Percentiles rank a stretch among this genome's conserved stretches.
phyloP scores from a whole-genome alignment of 2,113 vertebrate genomes.

The Dolichallabes microphthalmus region DNA sequence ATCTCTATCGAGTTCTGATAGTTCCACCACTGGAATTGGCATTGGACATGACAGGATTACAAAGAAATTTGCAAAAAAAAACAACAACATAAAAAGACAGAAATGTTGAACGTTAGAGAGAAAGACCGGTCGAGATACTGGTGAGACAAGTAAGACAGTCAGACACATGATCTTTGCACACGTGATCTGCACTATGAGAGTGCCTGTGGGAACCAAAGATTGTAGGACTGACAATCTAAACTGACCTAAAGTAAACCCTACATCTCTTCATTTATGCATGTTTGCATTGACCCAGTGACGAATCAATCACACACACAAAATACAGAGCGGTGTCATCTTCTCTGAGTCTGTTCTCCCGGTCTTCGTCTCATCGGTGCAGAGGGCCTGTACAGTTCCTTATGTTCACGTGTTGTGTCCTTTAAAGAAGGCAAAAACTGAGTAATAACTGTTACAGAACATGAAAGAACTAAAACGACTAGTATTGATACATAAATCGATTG shows the following conservation, averaged over 20 bases:
- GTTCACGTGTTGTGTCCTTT: slow-evolving; percentile 59
- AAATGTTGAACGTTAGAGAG: background rate
- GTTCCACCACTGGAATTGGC: background rate
- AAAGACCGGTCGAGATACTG: background rate
- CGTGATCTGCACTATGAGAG: slow-evolving; percentile 42
- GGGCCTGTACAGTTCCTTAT: slow-evolving; percentile 57
- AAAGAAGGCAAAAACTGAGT: slow-evolving; percentile 59
- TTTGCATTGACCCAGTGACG: background rate
- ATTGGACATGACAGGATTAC: background rate
- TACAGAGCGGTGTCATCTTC: background rate
- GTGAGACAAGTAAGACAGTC: slow-evolving; percentile 24
- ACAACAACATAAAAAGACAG: background rate
- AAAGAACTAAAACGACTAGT: slow-evolving; percentile 63
- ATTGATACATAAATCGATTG: slow-evolving; percentile 64
- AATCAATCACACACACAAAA: slow-evolving; percentile 3
- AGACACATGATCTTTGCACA: slow-evolving; percentile 43
- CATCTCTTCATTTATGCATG: background rate
- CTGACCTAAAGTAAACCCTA: background rate
- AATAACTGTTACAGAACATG: slow-evolving; percentile 65
- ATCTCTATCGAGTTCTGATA: background rate
- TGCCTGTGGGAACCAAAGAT: slow-evolving; percentile 48
- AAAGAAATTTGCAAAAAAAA: background rate
- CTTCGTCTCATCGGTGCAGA: slow-evolving; percentile 50
- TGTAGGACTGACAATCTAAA: slow-evolving; percentile 48
- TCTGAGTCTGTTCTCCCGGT: slow-evolving; percentile 56